Evolutionary conservation across 2,113 vertebrate species (phyloP), one percentile per base, ranked within the genome.

Genomic region (Cygnus atratus): DNA sequence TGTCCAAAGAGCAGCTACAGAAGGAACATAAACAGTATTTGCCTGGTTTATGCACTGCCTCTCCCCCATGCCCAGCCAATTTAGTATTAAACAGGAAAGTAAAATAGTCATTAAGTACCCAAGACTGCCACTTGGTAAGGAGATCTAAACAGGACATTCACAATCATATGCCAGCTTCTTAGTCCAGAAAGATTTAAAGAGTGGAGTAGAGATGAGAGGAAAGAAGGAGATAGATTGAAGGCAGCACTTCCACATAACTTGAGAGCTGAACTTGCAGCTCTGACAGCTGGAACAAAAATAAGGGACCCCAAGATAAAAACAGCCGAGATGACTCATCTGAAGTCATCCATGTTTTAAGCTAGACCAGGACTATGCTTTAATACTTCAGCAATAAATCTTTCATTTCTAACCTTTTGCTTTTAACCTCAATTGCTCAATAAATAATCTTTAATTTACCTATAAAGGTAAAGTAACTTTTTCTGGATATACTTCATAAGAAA

Each of bases 21-120:
- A 74, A 91, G 84, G 84, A 93, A 84, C 37, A 76, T 65, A 91
- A 95, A 66, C 62, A 91, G 22, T 41, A 76, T 89, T 87, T 95
- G 48, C 89, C 78, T 88, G 81, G 62, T 72, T 87, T 89, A 68
- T 55, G 48, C 39, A 48, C 80, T 75, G 18, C 44, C 33, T 91
- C 29, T 88, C 70, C 77, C 76, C 73, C 39, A 61, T 31, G 65
- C 48, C 70, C 55, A 91, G 84, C 37, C 70, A 89, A 67, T 89
- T 68, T 48, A 54, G 44, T 43, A 75, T 1, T 13, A 92, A 88
- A 68, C 29, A 72, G 57, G 71, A 70, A 58, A 89, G 57, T 14
- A 54, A 79, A 81, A 75, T 68, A 54, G 44, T 76, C 12, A 1
- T 75, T 75, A 89, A 79, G 35, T 25, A 79, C 54, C 61, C 48